Base-by-base conservation (phyloP, 2,113 vertebrate genomes). In the Nothobranchius kuhntae region DNA sequence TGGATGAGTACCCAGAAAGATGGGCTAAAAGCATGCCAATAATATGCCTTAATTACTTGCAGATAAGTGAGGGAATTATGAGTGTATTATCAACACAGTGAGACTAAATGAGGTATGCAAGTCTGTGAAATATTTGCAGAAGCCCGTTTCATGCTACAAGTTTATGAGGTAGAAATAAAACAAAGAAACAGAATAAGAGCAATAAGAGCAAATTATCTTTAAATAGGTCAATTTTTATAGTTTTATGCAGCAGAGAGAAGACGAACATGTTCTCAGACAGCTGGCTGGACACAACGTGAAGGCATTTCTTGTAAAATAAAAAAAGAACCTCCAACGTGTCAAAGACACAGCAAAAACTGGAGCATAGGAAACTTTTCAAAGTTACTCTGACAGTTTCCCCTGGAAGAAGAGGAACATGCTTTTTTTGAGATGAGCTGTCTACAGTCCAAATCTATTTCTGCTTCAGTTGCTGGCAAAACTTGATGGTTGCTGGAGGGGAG, bases 371-470 rank as follows among this genome's bases (percentile, higher is more conserved):
- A 75, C 64, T 82, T 87, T 83, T 55, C 13, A 83, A 84, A 80
- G 60, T 61, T 71, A 55, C 71, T 83, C 75, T 48, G 65, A 61
- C 80, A 59, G 53, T 61, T 61, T 84, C 78, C 65, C 45, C 36
- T 61, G 68, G 61, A 82, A 75, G 69, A 79, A 14, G 68, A 71
- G 55, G 69, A 80, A 50, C 53, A 70, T 51, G 78, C 61, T 77
- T 68, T 12, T 30, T 62, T 76, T 56, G 65, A 79, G 77, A 84
- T 66, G 83, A 85, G 76, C 78, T 87, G 83, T 89, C 83, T 70
- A 11, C 71, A 57, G 68, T 80, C 82, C 70, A 86, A 75, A 82
- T 87, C 85, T 89, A 87, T 89, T 89, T 86, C 82, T 84, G 78
- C 68, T 61, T 79, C 64, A 52, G 77, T 63, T 67, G 63, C 68